phyloP scores from a whole-genome alignment of 2,797 vertebrate species.

The Ibycter americanus region DNA sequence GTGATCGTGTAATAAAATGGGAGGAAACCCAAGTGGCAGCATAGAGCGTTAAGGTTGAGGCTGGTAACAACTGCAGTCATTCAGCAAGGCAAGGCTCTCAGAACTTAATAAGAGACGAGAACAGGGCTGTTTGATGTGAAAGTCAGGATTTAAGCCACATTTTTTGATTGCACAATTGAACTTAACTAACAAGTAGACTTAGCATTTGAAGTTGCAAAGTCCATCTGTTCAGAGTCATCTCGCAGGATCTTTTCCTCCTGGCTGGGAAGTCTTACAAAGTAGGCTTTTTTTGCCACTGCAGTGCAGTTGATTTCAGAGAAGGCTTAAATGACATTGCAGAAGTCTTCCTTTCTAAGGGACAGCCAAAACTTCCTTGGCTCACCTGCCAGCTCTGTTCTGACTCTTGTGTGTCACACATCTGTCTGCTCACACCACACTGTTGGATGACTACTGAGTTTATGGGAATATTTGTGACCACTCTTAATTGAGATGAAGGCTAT shows the following conservation, averaged over 20 bases:
- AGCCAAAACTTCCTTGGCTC: conserved; percentile 41
- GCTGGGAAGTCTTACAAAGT: background rate
- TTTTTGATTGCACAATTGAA: conserved; percentile 17
- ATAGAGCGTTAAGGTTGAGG: background rate
- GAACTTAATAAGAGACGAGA: background rate
- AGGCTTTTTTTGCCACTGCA: background rate
- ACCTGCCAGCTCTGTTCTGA: conserved; percentile 30
- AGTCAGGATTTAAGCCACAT: background rate
- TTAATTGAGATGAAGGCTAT: conserved; percentile 24
- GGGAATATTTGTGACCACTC: conserved; percentile 51
- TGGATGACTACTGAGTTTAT: conserved; percentile 38
- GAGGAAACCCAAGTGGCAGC: background rate
- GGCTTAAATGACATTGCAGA: conserved; percentile 11
- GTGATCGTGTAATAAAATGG: background rate
- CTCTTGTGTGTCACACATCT: conserved; percentile 8
- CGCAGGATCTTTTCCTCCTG: background rate
- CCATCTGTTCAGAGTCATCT: background rate
- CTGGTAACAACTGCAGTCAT: background rate
- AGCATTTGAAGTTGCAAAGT: background rate
- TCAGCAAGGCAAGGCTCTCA: background rate
- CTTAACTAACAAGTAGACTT: conserved; percentile 13
- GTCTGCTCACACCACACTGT: background rate
- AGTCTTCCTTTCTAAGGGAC: conserved; percentile 9
- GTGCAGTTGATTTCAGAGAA: background rate
- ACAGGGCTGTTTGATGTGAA: background rate